Evolutionary conservation across 2,888 invertebrate species (phyloP).

Genomic region (Brachypterus glaber): DNA sequence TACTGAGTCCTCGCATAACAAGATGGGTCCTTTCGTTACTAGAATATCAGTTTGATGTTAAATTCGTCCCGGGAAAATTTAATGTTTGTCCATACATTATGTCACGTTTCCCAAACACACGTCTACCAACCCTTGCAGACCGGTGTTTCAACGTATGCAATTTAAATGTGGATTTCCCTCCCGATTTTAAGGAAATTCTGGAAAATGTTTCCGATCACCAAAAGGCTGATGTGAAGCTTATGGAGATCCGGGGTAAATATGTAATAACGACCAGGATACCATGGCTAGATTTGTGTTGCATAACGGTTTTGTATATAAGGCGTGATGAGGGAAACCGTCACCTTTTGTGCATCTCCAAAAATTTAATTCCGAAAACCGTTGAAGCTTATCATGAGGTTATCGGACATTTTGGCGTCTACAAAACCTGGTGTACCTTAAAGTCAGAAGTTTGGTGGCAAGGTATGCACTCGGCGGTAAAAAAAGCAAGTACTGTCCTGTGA

Average conservation of each 20-base stretch:
- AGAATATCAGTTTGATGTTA: constrained; percentile 21
- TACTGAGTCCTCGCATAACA: constrained; percentile 20
- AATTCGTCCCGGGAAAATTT: constrained; percentile 22
- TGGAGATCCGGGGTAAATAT: constrained; percentile 1
- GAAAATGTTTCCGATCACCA: not conserved
- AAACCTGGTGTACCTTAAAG: constrained; percentile 4
- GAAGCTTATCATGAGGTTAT: constrained; percentile 7
- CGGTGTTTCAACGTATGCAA: constrained; percentile 6
- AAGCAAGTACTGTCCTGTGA: constrained; percentile 8
- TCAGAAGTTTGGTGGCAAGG: constrained; percentile 7
- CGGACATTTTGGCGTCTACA: constrained; percentile 13
- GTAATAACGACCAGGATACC: not conserved
- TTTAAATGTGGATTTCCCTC: not conserved
- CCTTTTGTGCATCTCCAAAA: constrained; percentile 5
- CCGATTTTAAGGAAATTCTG: constrained; percentile 2
- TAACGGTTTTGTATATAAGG: constrained; percentile 4
- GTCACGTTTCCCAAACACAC: constrained; percentile 18
- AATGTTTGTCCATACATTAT: constrained; percentile 26
- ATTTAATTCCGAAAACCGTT: not conserved
- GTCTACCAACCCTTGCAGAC: constrained; percentile 11
- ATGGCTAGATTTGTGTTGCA: constrained; percentile 3
- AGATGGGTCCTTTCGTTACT: constrained; percentile 24
- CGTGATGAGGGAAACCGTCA: not conserved
- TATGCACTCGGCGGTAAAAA: constrained; percentile 8
- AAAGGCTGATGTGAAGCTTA: constrained; percentile 4